Base-by-base conservation (phyloP, 2,113 vertebrate genomes). In the Austrofundulus limnaeus region DNA sequence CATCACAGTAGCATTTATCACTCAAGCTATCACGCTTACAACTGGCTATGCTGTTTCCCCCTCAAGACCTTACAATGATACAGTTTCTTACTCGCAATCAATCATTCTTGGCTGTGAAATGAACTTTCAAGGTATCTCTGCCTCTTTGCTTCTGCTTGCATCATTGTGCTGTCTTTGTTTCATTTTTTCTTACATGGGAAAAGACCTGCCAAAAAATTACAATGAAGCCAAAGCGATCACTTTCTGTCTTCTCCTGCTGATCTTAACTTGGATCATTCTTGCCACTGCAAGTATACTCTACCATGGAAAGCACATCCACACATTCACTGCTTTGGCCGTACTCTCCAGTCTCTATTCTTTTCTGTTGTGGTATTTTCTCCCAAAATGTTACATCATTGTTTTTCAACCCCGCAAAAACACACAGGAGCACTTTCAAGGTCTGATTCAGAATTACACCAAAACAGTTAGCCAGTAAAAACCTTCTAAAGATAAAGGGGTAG, bases 211-310 rank as follows among this genome's bases (percentile, higher is more conserved):
- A 0, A 94, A 94, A 75, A 94, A 94, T 77, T 96, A 97, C 84
- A 96, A 91, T 0, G 95, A 96, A 71, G 94, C 95, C 64, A 96
- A 95, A 85, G 89, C 92, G 17, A 92, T 96, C 66, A 94, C 95
- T 0, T 94, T 94, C 78, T 91, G 94, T 70, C 84, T 96, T 34
- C 83, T 96, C 14, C 77, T 95, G 61, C 89, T 92, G 47, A 90
- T 94, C 13, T 38, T 91, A 39, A 91, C 88, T 57, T 93, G 93
- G 91, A 89, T 94, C 25, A 8, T 80, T 23, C 93, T 86, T 75
- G 70, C 72, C 46, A 92, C 92, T 28, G n/a, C 20, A 0, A 46
- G 50, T 0, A 53, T 83, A 7, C 20, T 94, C 49, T 91, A 90
- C 66, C 50, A 19, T 14, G 91, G 89, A 14, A 87, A 87, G 21